Evolutionary conservation across 2,888 invertebrate species (phyloP).

Genomic region (Altica lythri): DNA sequence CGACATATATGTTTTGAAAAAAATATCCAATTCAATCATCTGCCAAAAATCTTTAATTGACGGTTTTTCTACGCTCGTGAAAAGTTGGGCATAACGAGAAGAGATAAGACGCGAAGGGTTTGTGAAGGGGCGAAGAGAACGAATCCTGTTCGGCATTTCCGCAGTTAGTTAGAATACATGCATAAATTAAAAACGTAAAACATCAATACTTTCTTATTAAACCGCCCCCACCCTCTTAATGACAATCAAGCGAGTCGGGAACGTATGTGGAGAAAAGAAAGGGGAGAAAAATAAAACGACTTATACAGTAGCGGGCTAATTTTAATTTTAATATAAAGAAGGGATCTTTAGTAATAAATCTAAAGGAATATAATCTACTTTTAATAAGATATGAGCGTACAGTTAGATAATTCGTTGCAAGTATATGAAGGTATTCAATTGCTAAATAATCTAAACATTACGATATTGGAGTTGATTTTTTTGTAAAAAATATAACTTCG

Average conservation of each 20-base stretch:
- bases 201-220: slow-evolving; percentile 56
- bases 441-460: too few relatives aligned
- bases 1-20: too few relatives aligned
- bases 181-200: slow-evolving; percentile 56
- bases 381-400: too few relatives aligned
- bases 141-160: slow-evolving; percentile 31
- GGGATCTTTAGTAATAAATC: too few relatives aligned
- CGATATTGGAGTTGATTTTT: too few relatives aligned
- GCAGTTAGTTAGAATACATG: slow-evolving; percentile 50
- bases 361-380: too few relatives aligned
- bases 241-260: slow-evolving; percentile 49
- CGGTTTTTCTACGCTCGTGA: slow-evolving; percentile 6
- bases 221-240: slow-evolving; percentile 51
- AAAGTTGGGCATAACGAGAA: slow-evolving; percentile 26
- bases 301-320: slow-evolving; percentile 34
- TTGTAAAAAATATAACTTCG: too few relatives aligned
- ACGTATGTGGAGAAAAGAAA: slow-evolving; percentile 50
- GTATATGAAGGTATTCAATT: too few relatives aligned
- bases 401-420: too few relatives aligned
- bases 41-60: too few relatives aligned
- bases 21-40: too few relatives aligned
- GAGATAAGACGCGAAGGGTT: slow-evolving; percentile 36
- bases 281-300: slow-evolving; percentile 50
- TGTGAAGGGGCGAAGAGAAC: slow-evolving; percentile 33
- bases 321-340: too few relatives aligned